Evolutionary conservation across 2,888 invertebrate species (phyloP).

Genomic region (Philhelius pedissequus): DNA sequence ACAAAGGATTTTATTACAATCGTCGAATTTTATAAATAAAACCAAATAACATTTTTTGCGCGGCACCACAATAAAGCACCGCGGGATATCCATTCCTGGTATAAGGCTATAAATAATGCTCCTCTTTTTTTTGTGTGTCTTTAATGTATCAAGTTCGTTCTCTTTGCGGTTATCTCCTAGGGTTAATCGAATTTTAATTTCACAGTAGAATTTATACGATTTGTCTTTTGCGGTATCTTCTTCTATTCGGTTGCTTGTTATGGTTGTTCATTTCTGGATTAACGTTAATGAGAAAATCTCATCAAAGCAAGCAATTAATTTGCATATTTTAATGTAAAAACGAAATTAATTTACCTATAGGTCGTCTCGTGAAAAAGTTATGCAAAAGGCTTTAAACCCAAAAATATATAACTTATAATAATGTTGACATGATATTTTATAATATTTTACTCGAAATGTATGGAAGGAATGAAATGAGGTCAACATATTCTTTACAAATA

Average conservation of each 20-base stretch:
- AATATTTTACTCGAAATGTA: too few relatives aligned
- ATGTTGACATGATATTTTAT: too few relatives aligned
- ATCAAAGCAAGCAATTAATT: not conserved
- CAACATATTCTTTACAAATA: too few relatives aligned
- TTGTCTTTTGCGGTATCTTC: not conserved
- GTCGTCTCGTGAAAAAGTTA: too few relatives aligned
- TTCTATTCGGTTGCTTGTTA: not conserved
- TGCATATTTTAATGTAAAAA: conserved; percentile 14
- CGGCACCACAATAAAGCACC: conserved; percentile 49
- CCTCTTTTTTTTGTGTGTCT: not conserved
- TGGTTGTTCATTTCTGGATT: conserved; percentile 7
- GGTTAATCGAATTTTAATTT: conserved; percentile 48
- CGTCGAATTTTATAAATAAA: not conserved
- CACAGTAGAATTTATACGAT: conserved; percentile 18
- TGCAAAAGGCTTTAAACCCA: too few relatives aligned
- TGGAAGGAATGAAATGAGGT: too few relatives aligned
- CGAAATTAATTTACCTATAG: conserved; percentile 38
- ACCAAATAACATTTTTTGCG: not conserved
- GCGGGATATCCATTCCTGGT: conserved; percentile 47
- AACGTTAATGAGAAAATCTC: conserved; percentile 23
- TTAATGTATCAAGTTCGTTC: not conserved
- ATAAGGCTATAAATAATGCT: conserved; percentile 39
- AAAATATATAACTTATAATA: too few relatives aligned
- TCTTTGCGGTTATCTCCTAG: conserved; percentile 13
- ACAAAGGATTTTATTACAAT: not conserved